These are phyloP conservation scores for Cephus cinctus DNA, from an alignment of 1,140 invertebrate species.

Conservation along the genomic window DNA sequence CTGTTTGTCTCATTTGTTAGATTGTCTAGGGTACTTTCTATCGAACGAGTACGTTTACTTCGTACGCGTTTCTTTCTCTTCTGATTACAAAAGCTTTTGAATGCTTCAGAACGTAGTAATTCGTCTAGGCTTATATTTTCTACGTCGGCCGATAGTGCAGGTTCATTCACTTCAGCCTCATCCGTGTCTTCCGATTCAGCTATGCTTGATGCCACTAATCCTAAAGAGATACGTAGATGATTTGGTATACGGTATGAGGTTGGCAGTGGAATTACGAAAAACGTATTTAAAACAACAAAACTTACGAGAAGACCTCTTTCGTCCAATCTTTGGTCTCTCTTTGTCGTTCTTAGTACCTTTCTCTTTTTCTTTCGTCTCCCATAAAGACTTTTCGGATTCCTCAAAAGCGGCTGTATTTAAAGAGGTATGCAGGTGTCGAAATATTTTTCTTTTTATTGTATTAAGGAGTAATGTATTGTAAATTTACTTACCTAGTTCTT, in stretches of 20 bases:
- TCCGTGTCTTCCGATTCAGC: background rate
- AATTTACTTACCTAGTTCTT: slow-evolving; percentile 46
- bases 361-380: slow-evolving; percentile 10
- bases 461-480: slow-evolving; percentile 5
- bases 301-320: background rate
- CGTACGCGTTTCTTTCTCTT: background rate
- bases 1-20: slow-evolving; percentile 10
- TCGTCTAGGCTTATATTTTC: background rate
- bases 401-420: slow-evolving; percentile 30
- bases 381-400: slow-evolving; percentile 28
- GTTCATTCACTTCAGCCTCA: background rate
- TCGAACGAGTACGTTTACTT: background rate
- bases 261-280: too few species aligned
- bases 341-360: slow-evolving; percentile 13
- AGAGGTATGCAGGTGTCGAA: slow-evolving; percentile 10
- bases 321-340: background rate
- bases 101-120: background rate
- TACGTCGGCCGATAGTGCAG: background rate
- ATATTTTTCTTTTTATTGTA: slow-evolving; percentile 1
- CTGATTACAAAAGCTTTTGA: background rate
- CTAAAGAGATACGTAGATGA: slow-evolving; percentile 3
- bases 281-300: background rate
- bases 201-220: slow-evolving; percentile 2
- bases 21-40: slow-evolving; percentile 2
- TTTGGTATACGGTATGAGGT: too few species aligned